Conservation (phyloP, 2,113 vertebrate species). For the Pontoporia blainvillei region DNA sequence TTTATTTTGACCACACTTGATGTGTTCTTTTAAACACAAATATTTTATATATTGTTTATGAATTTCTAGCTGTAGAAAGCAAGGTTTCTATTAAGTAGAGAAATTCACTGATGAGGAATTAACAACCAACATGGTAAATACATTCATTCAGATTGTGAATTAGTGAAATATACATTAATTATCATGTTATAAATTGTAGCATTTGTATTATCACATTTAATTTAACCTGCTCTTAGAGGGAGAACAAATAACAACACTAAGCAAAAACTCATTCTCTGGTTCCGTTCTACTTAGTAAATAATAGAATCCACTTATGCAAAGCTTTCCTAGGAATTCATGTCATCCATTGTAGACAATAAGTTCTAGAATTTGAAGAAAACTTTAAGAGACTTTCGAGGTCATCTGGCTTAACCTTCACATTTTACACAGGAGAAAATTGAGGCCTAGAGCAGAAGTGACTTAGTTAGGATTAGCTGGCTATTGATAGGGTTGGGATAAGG, state of each 20-base stretch:
- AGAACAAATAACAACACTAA: not conserved
- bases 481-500: not conserved
- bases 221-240: not conserved
- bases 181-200: not conserved
- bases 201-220: slow-evolving; percentile 15
- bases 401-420: not conserved
- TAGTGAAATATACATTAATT: not conserved
- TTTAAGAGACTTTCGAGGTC: not conserved
- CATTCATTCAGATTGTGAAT: not conserved
- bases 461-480: not conserved
- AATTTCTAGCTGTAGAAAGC: not conserved
- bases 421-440: not conserved
- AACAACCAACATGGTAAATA: not conserved
- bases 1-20: not conserved
- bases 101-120: not conserved
- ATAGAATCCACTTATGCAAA: not conserved
- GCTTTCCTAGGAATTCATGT: not conserved
- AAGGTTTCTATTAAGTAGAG: not conserved
- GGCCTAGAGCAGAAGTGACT: not conserved
- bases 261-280: not conserved
- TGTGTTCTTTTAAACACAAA: not conserved
- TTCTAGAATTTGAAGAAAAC: not conserved
- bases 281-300: not conserved
- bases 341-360: not conserved
- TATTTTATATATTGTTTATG: not conserved